Conservation (phyloP, 2,888 invertebrate genomes). For the Drosophila anomelani region DNA sequence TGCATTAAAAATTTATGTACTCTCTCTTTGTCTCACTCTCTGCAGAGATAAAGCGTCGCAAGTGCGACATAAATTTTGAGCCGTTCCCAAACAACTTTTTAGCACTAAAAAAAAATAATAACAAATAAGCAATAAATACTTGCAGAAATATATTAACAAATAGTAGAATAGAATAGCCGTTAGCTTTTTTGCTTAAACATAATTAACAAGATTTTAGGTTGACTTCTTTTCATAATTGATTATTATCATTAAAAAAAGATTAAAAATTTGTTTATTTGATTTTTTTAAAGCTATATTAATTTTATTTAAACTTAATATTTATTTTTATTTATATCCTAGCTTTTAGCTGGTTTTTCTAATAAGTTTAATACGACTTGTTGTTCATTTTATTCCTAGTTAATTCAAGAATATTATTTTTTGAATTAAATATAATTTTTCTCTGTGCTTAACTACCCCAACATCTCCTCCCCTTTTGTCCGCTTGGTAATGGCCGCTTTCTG, state of each 20-base stretch:
- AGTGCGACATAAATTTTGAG: constrained; percentile 66
- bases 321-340: neutral
- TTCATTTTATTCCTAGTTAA: constrained; percentile 9
- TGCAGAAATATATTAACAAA: neutral
- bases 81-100: neutral
- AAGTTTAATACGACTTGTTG: too few relatives aligned
- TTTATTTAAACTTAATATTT: neutral
- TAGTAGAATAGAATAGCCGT: too few relatives aligned
- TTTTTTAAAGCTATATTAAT: neutral
- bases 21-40: constrained; percentile 40
- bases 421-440: neutral
- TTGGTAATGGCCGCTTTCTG: constrained; percentile 66
- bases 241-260: too few relatives aligned
- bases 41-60: constrained; percentile 49
- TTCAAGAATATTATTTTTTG: neutral
- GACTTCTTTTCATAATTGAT: too few relatives aligned
- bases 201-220: too few relatives aligned
- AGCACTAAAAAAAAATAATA: constrained; percentile 2
- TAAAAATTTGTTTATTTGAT: too few relatives aligned
- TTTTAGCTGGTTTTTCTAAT: neutral
- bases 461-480: neutral
- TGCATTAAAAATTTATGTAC: constrained; percentile 78
- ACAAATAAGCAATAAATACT: neutral
- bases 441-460: neutral
- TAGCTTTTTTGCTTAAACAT: too few relatives aligned